Evolutionary conservation across 1,140 invertebrate genomes (phyloP).

Genomic region (Colletes latitarsis): DNA sequence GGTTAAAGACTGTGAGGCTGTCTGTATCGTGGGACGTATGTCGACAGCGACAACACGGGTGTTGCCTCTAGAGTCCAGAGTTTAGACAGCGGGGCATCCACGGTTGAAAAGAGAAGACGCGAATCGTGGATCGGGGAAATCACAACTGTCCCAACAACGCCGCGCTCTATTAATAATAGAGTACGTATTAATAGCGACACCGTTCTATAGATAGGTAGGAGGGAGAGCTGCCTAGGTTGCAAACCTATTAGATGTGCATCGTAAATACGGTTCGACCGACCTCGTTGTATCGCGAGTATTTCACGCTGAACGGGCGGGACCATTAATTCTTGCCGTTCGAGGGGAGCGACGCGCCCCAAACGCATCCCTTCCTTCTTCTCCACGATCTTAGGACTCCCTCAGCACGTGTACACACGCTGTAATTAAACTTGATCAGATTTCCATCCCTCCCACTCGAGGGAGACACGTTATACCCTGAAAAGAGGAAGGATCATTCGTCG

Average conservation of each 20-base stretch:
- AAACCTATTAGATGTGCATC: constrained; percentile 22
- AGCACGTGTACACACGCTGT: too few relatives aligned
- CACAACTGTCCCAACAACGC: constrained; percentile 30
- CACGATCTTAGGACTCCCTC: too few relatives aligned
- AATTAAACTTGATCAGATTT: too few relatives aligned
- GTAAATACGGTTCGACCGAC: constrained; percentile 17
- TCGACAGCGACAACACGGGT: too few relatives aligned
- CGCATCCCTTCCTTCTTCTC: too few relatives aligned
- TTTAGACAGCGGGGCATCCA: neutral
- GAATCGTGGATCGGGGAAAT: constrained; percentile 12
- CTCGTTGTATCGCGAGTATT: constrained; percentile 1
- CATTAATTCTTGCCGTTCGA: neutral
- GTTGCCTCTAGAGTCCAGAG: neutral
- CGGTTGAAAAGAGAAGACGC: neutral
- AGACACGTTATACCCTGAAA: too few relatives aligned
- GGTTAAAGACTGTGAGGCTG: neutral
- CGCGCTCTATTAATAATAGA: constrained; percentile 34
- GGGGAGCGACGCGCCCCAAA: too few relatives aligned
- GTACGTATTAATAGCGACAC: constrained; percentile 30
- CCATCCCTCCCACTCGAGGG: too few relatives aligned
- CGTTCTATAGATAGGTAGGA: constrained; percentile 24
- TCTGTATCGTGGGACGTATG: neutral
- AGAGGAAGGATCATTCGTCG: too few relatives aligned
- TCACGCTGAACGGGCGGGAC: neutral
- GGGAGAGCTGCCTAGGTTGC: neutral